Conservation (phyloP, 1,140 invertebrate genomes). For the Calosoma granatense region DNA sequence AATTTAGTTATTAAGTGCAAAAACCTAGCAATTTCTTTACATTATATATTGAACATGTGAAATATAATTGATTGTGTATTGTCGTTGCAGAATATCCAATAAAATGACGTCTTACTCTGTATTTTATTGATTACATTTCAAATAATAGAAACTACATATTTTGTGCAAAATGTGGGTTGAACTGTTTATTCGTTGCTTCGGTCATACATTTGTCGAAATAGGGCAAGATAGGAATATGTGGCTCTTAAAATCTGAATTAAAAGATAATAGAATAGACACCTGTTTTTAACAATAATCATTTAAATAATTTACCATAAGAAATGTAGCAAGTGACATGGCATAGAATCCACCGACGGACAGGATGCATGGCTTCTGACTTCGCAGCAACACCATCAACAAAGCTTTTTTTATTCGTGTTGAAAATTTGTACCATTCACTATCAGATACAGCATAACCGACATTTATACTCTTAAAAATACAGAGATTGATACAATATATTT, state of each 20-base stretch:
- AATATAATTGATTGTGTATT: too few relatives aligned
- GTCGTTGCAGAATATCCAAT: too few relatives aligned
- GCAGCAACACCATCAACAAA: background rate
- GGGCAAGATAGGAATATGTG: slow-evolving; percentile 21
- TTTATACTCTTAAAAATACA: background rate
- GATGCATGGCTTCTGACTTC: background rate
- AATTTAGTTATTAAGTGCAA: too few relatives aligned
- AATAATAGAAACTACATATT: too few relatives aligned
- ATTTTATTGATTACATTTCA: too few relatives aligned
- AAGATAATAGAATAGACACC: background rate
- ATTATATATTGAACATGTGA: too few relatives aligned
- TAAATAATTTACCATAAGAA: background rate
- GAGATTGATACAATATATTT: background rate
- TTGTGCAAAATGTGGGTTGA: too few relatives aligned
- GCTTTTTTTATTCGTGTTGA: background rate
- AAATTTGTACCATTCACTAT: background rate
- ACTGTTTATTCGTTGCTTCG: too few relatives aligned
- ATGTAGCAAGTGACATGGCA: background rate
- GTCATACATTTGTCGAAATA: slow-evolving; percentile 16
- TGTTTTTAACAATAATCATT: background rate
- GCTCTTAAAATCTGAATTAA: slow-evolving; percentile 19
- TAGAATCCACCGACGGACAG: background rate
- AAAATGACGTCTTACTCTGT: too few relatives aligned
- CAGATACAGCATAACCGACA: background rate
- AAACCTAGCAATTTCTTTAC: too few relatives aligned